phyloP scores from a whole-genome alignment of 1,140 invertebrate species.

The Drosophila lowei region DNA sequence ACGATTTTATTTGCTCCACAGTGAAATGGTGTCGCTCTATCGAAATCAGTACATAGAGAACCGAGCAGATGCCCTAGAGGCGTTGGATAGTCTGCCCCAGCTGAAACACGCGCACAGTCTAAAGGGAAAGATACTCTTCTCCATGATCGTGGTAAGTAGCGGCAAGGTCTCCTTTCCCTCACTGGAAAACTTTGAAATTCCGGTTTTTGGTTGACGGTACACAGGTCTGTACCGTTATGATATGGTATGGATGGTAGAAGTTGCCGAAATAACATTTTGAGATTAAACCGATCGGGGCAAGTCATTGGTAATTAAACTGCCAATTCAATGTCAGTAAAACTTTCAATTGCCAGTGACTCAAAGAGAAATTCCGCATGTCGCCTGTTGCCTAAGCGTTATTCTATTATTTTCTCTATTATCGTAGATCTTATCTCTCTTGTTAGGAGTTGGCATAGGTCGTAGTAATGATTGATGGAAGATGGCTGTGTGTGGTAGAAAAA shows the following conservation, averaged over 20 bases:
- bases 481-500: too few species aligned
- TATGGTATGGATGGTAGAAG: conserved; percentile 10
- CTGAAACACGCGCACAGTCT: conserved; percentile 92
- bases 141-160: conserved; percentile 94
- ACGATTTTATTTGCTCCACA: conserved; percentile 63
- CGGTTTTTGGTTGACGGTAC: conserved; percentile 4
- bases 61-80: conserved; percentile 92
- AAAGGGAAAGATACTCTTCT: conserved; percentile 97
- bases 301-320: neutral
- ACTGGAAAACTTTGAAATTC: neutral
- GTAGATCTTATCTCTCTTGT: too few species aligned
- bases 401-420: too few species aligned
- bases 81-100: conserved; percentile 90
- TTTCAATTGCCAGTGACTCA: neutral
- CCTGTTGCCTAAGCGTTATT: neutral
- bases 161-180: too few species aligned
- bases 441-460: too few species aligned
- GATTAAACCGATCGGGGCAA: conserved; percentile 31
- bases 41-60: conserved; percentile 92
- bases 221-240: neutral
- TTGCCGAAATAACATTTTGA: conserved; percentile 13
- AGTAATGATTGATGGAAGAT: too few species aligned
- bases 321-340: conserved; percentile 8
- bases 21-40: conserved; percentile 90
- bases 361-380: neutral